Evolutionary conservation across 2,888 invertebrate genomes (phyloP).

Genomic region (Synergus umbraculus): DNA sequence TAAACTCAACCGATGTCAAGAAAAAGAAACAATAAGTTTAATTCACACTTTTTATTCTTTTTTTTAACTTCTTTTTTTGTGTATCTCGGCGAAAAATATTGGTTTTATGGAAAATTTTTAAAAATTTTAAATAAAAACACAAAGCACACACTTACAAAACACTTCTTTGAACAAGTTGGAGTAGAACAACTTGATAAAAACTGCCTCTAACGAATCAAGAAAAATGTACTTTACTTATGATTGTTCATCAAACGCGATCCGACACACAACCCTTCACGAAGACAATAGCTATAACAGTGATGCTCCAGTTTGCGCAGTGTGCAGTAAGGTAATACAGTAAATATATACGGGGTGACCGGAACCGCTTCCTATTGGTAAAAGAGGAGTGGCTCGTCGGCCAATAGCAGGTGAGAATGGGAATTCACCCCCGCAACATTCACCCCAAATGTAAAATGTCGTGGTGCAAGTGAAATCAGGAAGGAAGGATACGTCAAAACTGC

Average conservation of each 20-base stretch:
- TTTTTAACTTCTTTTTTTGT: too few species aligned
- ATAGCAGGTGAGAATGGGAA: slow-evolving; percentile 63
- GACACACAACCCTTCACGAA: slow-evolving; percentile 65
- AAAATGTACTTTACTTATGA: background rate
- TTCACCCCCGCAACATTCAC: slow-evolving; percentile 60
- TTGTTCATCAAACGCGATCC: slow-evolving; percentile 59
- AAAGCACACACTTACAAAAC: background rate
- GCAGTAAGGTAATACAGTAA: slow-evolving; percentile 54
- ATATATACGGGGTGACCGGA: slow-evolving; percentile 62
- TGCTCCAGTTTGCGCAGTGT: slow-evolving; percentile 67
- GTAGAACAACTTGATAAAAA: slow-evolving; percentile 52
- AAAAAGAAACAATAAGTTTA: too few species aligned
- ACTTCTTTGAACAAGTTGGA: slow-evolving; percentile 51
- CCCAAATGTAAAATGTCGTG: slow-evolving; percentile 54
- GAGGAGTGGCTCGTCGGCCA: slow-evolving; percentile 62
- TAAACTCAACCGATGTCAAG: too few species aligned
- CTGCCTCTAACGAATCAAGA: slow-evolving; percentile 44
- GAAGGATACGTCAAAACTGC: slow-evolving; percentile 52
- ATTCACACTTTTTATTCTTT: too few species aligned
- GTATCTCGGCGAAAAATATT: background rate
- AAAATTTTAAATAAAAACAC: background rate
- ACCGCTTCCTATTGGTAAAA: slow-evolving; percentile 68
- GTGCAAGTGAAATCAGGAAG: slow-evolving; percentile 63
- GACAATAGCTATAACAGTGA: slow-evolving; percentile 69
- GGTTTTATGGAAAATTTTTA: background rate